A percentile compares a stretch with the other conserved stretches of the same genome.
phyloP scores from a whole-genome alignment of 2,113 vertebrate genomes.

The Megaceryle maxima region DNA sequence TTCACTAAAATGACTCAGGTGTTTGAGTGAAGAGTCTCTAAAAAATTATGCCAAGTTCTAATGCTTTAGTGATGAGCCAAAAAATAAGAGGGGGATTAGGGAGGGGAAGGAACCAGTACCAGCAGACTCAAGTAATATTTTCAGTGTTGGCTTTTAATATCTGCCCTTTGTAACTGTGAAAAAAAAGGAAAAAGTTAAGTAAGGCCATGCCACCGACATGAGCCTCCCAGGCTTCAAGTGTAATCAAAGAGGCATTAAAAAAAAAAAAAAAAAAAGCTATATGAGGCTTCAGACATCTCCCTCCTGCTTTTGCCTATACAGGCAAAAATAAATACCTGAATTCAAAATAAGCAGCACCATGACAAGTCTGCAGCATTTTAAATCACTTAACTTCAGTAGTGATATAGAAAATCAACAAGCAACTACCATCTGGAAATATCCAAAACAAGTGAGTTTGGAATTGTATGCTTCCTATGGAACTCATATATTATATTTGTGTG shows the following conservation, averaged over 20 bases:
- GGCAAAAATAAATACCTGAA: slow-evolving; percentile 11
- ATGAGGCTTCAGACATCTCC: background rate
- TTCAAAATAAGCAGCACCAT: background rate
- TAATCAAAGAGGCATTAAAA: background rate
- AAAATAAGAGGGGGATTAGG: background rate
- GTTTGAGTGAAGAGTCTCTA: background rate
- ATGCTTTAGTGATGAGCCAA: background rate
- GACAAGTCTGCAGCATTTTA: background rate
- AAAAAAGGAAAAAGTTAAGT: background rate
- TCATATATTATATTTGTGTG: background rate
- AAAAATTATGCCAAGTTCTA: background rate
- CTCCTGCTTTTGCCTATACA: background rate
- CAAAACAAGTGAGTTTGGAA: background rate
- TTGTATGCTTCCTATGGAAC: background rate
- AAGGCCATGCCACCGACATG: fast-evolving
- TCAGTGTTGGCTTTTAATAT: background rate
- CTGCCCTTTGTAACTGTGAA: background rate
- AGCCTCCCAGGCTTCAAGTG: background rate
- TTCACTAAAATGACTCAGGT: slow-evolving; percentile 5
- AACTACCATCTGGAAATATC: background rate
- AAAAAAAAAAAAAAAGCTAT: background rate
- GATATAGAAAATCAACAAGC: background rate
- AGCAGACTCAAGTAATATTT: background rate
- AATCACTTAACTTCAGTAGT: background rate
- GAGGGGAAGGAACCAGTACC: background rate